A percentile compares a stretch with the other conserved stretches of the same genome.
These are phyloP conservation scores for Carabus problematicus DNA, from an alignment of 2,888 invertebrate genomes.

Conservation along the genomic window DNA sequence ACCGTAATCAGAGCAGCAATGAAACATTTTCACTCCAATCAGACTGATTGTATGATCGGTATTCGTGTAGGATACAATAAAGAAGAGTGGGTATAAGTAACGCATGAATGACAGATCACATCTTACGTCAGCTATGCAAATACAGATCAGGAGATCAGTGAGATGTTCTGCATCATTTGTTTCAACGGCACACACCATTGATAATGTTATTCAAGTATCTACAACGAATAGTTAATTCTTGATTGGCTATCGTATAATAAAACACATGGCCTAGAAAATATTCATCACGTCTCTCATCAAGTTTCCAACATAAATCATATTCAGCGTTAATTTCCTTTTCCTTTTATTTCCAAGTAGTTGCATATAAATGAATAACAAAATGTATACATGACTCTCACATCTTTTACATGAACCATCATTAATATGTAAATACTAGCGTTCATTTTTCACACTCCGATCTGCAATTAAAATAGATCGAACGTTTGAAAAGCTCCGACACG, in stretches of 20 bases:
- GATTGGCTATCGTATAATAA: too few species aligned
- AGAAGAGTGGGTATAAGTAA: slow-evolving; percentile 14
- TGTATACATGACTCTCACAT: slow-evolving; percentile 19
- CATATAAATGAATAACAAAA: slow-evolving; percentile 9
- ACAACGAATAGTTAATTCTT: too few species aligned
- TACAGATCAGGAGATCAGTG: slow-evolving; percentile 23
- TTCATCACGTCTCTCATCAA: too few species aligned
- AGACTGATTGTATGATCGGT: slow-evolving; percentile 19
- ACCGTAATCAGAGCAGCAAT: slow-evolving; percentile 27
- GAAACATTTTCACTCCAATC: slow-evolving; percentile 31
- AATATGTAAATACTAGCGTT: slow-evolving; percentile 13
- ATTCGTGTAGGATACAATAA: slow-evolving; percentile 34
- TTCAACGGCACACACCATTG: neutral
- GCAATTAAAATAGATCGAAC: slow-evolving; percentile 16
- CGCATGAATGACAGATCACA: slow-evolving; percentile 26
- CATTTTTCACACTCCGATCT: slow-evolving; percentile 17
- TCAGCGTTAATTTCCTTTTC: slow-evolving; percentile 15
- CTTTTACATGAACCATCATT: slow-evolving; percentile 29
- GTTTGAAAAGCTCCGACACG: slow-evolving; percentile 20
- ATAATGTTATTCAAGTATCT: too few species aligned
- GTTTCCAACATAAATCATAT: too few species aligned
- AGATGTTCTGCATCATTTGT: neutral
- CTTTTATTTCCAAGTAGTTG: slow-evolving; percentile 13
- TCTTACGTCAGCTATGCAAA: slow-evolving; percentile 29
- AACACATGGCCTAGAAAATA: too few species aligned